Conservation (phyloP, 2,888 invertebrate species). For the Hipparchia sbordonii region DNA sequence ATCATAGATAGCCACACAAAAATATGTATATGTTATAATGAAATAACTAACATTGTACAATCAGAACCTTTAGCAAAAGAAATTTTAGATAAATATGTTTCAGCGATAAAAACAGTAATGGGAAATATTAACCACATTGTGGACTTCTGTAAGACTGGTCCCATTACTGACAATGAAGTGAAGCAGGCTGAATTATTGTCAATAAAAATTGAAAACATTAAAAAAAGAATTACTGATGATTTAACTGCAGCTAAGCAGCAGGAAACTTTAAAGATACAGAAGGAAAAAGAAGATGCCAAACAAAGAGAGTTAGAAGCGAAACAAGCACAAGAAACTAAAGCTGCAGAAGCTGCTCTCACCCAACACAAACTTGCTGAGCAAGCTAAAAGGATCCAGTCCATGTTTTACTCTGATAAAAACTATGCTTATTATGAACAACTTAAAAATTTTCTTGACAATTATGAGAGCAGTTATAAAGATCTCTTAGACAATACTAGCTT, state of each 20-base stretch:
- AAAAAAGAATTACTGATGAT: constrained; percentile 67
- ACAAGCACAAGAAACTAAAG: constrained; percentile 50
- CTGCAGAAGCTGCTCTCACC: constrained; percentile 41
- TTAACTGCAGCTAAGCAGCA: constrained; percentile 57
- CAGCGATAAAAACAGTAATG: constrained; percentile 65
- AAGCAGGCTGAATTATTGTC: constrained; percentile 79
- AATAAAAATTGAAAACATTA: constrained; percentile 75
- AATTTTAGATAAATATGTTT: constrained; percentile 70
- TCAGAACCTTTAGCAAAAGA: constrained; percentile 68
- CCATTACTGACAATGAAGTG: constrained; percentile 77
- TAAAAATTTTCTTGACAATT: constrained; percentile 81
- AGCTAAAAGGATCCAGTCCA: constrained; percentile 51
- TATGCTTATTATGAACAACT: constrained; percentile 83
- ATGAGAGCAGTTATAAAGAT: constrained; percentile 83
- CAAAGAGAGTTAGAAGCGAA: constrained; percentile 61
- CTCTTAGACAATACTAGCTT: constrained; percentile 82
- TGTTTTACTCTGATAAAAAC: constrained; percentile 76
- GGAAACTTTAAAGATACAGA: constrained; percentile 52
- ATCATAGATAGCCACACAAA: constrained; percentile 82
- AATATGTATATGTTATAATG: constrained; percentile 81
- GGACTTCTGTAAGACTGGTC: constrained; percentile 68
- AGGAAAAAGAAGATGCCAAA: constrained; percentile 55
- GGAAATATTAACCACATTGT: constrained; percentile 72
- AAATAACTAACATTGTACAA: constrained; percentile 74
- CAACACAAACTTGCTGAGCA: constrained; percentile 46